Evolutionary conservation across 2,797 vertebrate species (phyloP).

Genomic region (Falco cherrug): DNA sequence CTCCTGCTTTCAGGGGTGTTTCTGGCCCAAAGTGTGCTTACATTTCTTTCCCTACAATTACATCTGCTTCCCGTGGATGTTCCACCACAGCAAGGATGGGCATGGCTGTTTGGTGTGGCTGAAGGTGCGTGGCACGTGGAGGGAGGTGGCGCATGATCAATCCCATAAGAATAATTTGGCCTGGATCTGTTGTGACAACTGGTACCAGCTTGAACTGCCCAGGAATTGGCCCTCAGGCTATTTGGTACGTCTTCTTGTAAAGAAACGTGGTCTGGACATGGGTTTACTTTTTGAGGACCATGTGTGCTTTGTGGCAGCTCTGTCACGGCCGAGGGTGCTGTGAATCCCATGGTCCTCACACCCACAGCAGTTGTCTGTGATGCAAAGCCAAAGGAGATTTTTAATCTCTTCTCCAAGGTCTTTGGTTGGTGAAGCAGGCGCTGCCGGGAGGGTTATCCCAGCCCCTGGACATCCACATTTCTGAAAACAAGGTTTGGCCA

Average conservation of each 20-base stretch:
- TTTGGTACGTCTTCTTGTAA: background rate
- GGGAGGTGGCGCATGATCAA: background rate
- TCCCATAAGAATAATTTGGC: no score
- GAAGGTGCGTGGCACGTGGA: rapidly evolving
- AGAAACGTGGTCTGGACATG: rapidly evolving
- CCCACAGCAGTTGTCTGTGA: rapidly evolving
- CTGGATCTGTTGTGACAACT: background rate
- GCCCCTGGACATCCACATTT: rapidly evolving
- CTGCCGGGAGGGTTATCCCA: background rate
- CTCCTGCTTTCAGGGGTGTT: background rate
- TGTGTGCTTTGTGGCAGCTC: background rate
- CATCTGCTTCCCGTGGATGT: background rate
- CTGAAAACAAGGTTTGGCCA: background rate
- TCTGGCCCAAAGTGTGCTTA: background rate
- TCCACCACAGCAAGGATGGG: rapidly evolving
- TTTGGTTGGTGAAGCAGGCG: background rate
- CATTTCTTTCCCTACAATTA: rapidly evolving
- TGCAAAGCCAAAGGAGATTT: background rate
- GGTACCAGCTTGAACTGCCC: background rate
- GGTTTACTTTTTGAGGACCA: background rate
- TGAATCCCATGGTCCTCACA: background rate
- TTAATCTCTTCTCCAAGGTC: background rate
- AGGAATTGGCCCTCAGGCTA: rapidly evolving
- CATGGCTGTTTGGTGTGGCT: no score
- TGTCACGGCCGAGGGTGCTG: background rate